Evolutionary conservation across 2,797 vertebrate species (phyloP).

Genomic region (Centroberyx gerrardi): DNA sequence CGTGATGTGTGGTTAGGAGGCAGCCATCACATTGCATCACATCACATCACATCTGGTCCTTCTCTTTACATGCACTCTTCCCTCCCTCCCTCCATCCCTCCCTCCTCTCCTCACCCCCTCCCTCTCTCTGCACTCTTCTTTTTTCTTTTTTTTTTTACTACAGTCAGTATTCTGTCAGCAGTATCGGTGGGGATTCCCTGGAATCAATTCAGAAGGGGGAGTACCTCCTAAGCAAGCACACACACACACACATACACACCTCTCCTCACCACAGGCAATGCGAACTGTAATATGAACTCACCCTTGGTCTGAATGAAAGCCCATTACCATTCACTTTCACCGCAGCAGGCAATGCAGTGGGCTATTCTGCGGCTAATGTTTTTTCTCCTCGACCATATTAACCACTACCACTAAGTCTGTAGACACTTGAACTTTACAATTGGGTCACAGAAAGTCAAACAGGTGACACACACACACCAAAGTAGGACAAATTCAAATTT

Average conservation of each 20-base stretch:
- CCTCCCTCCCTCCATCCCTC: constrained; percentile 14
- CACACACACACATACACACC: constrained; percentile 14
- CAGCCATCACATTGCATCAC: constrained; percentile 66
- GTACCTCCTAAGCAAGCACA: constrained; percentile 45
- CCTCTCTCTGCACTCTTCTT: constrained; percentile 15
- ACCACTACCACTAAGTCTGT: constrained; percentile 28
- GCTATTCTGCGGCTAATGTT: constrained; percentile 54
- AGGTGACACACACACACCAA: neutral
- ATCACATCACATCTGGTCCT: constrained; percentile 49
- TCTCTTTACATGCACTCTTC: constrained; percentile 36
- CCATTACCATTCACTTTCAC: constrained; percentile 72
- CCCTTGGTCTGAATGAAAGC: constrained; percentile 67
- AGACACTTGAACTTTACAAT: constrained; percentile 19
- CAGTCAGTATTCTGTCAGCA: constrained; percentile 58
- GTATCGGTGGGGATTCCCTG: constrained; percentile 72
- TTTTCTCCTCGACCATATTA: constrained; percentile 34
- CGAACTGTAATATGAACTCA: constrained; percentile 74
- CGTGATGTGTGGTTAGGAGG: constrained; percentile 53
- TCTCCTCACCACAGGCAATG: constrained; percentile 67
- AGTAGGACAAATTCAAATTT: neutral
- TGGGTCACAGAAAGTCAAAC: constrained; percentile 26
- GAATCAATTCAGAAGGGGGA: constrained; percentile 61
- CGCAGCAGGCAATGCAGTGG: constrained; percentile 48
- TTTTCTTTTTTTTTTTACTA: constrained; percentile 10
- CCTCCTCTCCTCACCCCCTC: neutral